Base-by-base conservation (phyloP, 2,888 invertebrate species). In the Drosophila borealis region DNA sequence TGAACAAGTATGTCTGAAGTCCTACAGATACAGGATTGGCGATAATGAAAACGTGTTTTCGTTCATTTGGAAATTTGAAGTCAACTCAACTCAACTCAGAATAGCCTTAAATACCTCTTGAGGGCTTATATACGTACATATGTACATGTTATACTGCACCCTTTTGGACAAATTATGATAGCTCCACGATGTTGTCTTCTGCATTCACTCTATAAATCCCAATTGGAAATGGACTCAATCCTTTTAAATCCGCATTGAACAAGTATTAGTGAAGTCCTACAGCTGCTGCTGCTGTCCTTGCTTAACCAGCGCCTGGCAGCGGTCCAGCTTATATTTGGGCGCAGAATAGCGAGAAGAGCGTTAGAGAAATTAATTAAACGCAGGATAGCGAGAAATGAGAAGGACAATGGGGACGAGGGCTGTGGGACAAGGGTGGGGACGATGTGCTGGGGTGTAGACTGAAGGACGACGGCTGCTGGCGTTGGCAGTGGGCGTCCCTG, bases 361-460 rank as follows among this genome's bases (percentile, higher is more conserved):
- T 60, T 68, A 74, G 81, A 72, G 72, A 89, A 89, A 89, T 89
- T 89, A 89, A 89, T 89, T 89, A 89, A 89, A 80, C 72, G 77
- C 78, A 64, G 73, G 62, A 77, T 59, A 70, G 61, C 57, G 42
- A 21, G 19, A 42, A 59, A 21, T n/a, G 56, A 8, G 9, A 34
- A n/a, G 39, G n/a, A 34, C 14, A 17, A 29, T 25, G 25, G 25
- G 9, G 29, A 19, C 42, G 6, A 8, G 37, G 19, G 39, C 17
- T 2, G 17, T 17, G 2, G 17, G 17, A 19, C 42, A 13, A 8
- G 37, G 19, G 39, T 39, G 17, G 45, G 44, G 34, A 29, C 29
- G 29, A 29, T 29, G 29, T 29, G 25, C 25, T 8, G 8, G 25
- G 2, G 8, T 29, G 8, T 29, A 8, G 25, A 37, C 19, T 8